Evolutionary conservation across 2,797 vertebrate genomes (phyloP).

Genomic region (Poeciliopsis infans): DNA sequence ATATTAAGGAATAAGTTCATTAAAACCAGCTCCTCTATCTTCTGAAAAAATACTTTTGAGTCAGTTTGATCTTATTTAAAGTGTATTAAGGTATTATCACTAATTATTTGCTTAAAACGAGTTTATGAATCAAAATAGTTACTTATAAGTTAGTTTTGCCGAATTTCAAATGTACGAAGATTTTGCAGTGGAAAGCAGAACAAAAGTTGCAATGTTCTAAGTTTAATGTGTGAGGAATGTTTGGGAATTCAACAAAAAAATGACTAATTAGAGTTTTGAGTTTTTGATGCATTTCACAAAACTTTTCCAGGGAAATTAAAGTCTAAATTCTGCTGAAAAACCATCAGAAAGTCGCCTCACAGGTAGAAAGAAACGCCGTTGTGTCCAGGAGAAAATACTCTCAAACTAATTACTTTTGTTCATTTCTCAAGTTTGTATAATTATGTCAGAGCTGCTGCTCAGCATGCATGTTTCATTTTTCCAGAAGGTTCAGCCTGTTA

Average conservation of each 20-base stretch:
- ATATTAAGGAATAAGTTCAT: too few relatives aligned
- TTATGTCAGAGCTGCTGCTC: not conserved
- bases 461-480: not conserved
- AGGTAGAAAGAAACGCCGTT: not conserved
- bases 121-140: too few relatives aligned
- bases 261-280: not conserved
- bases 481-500: not conserved
- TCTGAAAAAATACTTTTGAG: too few relatives aligned
- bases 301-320: not conserved
- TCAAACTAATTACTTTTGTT: not conserved
- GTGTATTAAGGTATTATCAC: too few relatives aligned
- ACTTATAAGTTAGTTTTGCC: too few relatives aligned
- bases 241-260: not conserved
- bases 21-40: too few relatives aligned
- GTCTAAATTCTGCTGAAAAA: not conserved
- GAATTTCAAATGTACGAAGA: too few relatives aligned
- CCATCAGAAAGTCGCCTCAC: not conserved
- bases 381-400: not conserved
- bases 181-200: too few relatives aligned
- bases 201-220: too few relatives aligned
- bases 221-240: not conserved
- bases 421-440: not conserved
- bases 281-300: not conserved
- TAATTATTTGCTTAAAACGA: too few relatives aligned
- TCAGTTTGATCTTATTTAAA: too few relatives aligned